A percentile compares a stretch with the other conserved stretches of the same genome.
These are phyloP conservation scores for Halichoerus grypus DNA, from an alignment of 2,113 vertebrate genomes.

Conservation along the genomic window DNA sequence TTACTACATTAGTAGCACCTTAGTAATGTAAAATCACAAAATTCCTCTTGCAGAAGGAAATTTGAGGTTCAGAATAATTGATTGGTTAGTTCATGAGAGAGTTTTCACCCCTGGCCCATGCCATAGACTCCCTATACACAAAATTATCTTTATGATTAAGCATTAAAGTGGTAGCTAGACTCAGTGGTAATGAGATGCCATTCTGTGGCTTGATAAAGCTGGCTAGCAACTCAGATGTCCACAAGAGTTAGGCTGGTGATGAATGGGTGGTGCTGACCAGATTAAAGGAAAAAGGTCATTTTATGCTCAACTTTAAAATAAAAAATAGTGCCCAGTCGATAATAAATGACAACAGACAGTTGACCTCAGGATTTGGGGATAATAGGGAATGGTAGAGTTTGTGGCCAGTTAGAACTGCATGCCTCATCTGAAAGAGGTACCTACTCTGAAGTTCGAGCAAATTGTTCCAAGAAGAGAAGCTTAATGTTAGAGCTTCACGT, in stretches of 20 bases:
- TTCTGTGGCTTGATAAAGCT: neutral
- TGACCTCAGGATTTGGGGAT: neutral
- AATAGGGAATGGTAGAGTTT: neutral
- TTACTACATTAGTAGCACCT: neutral
- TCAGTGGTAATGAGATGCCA: rapidly evolving
- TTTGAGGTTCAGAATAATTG: neutral
- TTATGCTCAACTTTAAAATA: neutral
- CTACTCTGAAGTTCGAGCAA: neutral
- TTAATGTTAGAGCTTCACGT: neutral
- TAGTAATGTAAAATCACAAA: neutral
- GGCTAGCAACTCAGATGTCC: neutral
- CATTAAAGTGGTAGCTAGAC: neutral
- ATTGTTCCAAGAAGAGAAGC: neutral
- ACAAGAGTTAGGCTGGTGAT: neutral
- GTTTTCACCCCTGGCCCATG: neutral
- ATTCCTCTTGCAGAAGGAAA: neutral
- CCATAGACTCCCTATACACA: neutral
- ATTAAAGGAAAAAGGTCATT: neutral
- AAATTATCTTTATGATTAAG: neutral
- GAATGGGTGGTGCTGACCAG: neutral
- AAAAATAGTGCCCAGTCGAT: neutral
- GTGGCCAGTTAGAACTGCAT: neutral
- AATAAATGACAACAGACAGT: neutral
- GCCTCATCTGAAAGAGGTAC: neutral
- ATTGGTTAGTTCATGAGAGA: neutral